These are phyloP conservation scores for Chromis chromis DNA, from an alignment of 2,797 vertebrate genomes.

Conservation along the genomic window DNA sequence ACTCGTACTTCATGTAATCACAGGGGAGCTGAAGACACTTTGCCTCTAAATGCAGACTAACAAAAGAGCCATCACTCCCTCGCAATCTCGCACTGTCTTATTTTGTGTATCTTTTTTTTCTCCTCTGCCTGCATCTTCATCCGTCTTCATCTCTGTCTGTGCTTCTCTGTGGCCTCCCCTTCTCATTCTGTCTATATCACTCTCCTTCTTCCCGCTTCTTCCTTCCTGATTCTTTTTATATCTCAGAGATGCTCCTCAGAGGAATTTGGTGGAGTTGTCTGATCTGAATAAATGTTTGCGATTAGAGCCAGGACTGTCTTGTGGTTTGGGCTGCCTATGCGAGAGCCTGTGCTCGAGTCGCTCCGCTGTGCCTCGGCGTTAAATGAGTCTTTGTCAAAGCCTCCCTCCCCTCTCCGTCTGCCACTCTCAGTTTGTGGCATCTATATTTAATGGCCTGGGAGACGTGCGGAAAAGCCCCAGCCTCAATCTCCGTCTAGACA, in stretches of 20 bases:
- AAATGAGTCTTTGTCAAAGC: slow-evolving; percentile 71
- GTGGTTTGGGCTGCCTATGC: slow-evolving; percentile 64
- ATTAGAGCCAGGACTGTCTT: slow-evolving; percentile 71
- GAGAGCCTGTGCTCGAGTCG: slow-evolving; percentile 64
- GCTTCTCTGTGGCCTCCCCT: slow-evolving; percentile 37
- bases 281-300: slow-evolving; percentile 83
- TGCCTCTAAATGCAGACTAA: slow-evolving; percentile 45
- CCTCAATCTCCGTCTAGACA: slow-evolving; percentile 41
- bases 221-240: slow-evolving; percentile 64
- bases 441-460: slow-evolving; percentile 69
- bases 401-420: slow-evolving; percentile 49
- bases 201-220: slow-evolving; percentile 38
- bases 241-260: slow-evolving; percentile 65
- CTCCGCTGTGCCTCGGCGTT: slow-evolving; percentile 46
- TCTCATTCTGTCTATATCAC: slow-evolving; percentile 27
- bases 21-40: slow-evolving; percentile 40
- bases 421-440: slow-evolving; percentile 70
- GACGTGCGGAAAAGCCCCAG: slow-evolving; percentile 33
- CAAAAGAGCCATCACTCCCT: slow-evolving; percentile 37
- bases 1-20: slow-evolving; percentile 30
- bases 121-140: slow-evolving; percentile 16
- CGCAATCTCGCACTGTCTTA: slow-evolving; percentile 14
- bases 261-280: slow-evolving; percentile 64
- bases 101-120: slow-evolving; percentile 32
- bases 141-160: slow-evolving; percentile 13